Percentiles rank a stretch among this genome's conserved stretches.
Evolutionary conservation across 2,888 invertebrate species (phyloP).

Genomic region (Melieria crassipennis): DNA sequence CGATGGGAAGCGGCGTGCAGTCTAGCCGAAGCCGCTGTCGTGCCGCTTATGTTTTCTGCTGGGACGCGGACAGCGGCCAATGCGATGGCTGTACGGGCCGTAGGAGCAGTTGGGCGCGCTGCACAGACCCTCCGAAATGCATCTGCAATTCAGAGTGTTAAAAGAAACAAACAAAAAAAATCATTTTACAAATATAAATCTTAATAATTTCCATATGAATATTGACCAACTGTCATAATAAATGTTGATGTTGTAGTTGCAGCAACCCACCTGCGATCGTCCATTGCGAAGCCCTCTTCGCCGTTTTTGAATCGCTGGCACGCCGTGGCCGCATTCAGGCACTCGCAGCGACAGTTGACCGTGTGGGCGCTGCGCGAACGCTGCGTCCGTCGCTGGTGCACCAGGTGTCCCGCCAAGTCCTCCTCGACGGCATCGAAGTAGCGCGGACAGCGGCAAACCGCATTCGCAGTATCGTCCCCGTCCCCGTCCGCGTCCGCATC

Average conservation of each 20-base stretch:
- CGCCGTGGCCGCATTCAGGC: conserved; percentile 66
- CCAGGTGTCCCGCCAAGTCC: conserved; percentile 33
- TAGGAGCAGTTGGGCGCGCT: conserved; percentile 58
- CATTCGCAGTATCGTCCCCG: not conserved
- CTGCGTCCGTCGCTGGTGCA: conserved; percentile 37
- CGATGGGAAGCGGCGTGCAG: not conserved
- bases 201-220: not conserved
- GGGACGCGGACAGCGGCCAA: conserved; percentile 62
- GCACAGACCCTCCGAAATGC: conserved; percentile 57
- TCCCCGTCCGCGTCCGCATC: not conserved
- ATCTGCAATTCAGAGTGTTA: conserved; percentile 48
- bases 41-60: conserved; percentile 42
- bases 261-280: conserved; percentile 70
- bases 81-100: conserved; percentile 54
- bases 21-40: conserved; percentile 52
- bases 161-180: not conserved
- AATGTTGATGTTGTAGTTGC: too few relatives aligned
- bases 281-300: conserved; percentile 72
- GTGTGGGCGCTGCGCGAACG: conserved; percentile 37
- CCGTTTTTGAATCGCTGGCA: conserved; percentile 74
- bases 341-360: conserved; percentile 71
- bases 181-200: too few relatives aligned
- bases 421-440: conserved; percentile 65
- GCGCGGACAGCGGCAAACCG: conserved; percentile 52
- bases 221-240: too few relatives aligned